Percentiles rank a stretch among this genome's conserved stretches.
Evolutionary conservation across 1,140 invertebrate species (phyloP).

Genomic region (Drosophila serrata): DNA sequence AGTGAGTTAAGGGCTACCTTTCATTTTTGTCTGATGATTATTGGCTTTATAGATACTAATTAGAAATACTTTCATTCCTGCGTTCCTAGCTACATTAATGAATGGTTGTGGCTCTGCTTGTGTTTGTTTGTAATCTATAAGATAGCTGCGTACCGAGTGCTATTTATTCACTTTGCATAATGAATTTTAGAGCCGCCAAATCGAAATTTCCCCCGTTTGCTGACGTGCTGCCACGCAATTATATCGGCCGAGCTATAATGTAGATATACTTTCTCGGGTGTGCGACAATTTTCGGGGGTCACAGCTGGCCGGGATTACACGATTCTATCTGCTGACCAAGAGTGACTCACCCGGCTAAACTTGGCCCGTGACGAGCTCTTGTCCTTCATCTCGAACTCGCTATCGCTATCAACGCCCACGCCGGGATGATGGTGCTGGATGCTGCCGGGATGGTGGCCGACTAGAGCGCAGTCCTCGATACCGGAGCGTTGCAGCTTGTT

Average conservation of each 20-base stretch:
- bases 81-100: slow-evolving; percentile 18
- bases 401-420: slow-evolving; percentile 83
- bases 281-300: slow-evolving; percentile 16
- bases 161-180: slow-evolving; percentile 67
- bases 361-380: slow-evolving; percentile 85
- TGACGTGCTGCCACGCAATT: slow-evolving; percentile 38
- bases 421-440: slow-evolving; percentile 64
- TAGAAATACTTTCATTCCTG: not conserved
- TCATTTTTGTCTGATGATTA: slow-evolving; percentile 3
- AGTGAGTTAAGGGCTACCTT: not conserved
- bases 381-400: slow-evolving; percentile 87
- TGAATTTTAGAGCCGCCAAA: slow-evolving; percentile 54
- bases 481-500: slow-evolving; percentile 84
- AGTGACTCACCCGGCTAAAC: slow-evolving; percentile 84
- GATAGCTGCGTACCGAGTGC: slow-evolving; percentile 43
- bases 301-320: slow-evolving; percentile 61
- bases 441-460: slow-evolving; percentile 70
- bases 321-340: not conserved
- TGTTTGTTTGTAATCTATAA: slow-evolving; percentile 50
- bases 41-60: slow-evolving; percentile 1
- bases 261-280: slow-evolving; percentile 17
- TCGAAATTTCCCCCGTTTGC: slow-evolving; percentile 21
- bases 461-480: slow-evolving; percentile 76
- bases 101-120: slow-evolving; percentile 8
- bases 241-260: slow-evolving; percentile 49